A percentile compares a stretch with the other conserved stretches of the same genome.
phyloP scores from a whole-genome alignment of 1,140 invertebrate genomes.

The Drosophila elegans region DNA sequence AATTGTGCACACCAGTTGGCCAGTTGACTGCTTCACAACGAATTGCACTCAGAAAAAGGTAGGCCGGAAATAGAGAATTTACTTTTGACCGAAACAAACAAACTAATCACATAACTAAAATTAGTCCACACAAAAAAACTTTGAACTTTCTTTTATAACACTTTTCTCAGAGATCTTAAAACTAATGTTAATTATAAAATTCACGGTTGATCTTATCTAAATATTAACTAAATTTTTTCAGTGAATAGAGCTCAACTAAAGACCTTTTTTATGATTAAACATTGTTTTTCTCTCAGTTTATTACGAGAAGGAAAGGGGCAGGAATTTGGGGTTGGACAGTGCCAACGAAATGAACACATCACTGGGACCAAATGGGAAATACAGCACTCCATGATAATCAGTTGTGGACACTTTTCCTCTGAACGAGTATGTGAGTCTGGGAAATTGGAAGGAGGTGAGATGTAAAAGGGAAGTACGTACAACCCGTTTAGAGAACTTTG shows the following conservation, averaged over 20 bases:
- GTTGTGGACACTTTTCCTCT: constrained; percentile 46
- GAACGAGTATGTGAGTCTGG: constrained; percentile 6
- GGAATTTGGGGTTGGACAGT: constrained; percentile 1
- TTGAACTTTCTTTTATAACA: too few relatives aligned
- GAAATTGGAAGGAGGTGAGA: not conserved
- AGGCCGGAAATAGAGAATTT: too few relatives aligned
- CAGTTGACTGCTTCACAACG: constrained; percentile 48
- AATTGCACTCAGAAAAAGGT: constrained; percentile 15
- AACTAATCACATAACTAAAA: too few relatives aligned
- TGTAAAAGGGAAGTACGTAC: too few relatives aligned
- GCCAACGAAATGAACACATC: constrained; percentile 49
- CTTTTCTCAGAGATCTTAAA: too few relatives aligned
- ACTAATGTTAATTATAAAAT: too few relatives aligned
- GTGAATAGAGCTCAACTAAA: too few relatives aligned
- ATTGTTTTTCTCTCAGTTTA: constrained; percentile 9
- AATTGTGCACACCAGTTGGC: constrained; percentile 51
- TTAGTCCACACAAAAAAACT: too few relatives aligned
- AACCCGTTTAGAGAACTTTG: constrained; percentile 13
- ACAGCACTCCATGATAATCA: constrained; percentile 56
- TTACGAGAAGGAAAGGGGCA: not conserved
- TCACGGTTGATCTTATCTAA: too few relatives aligned
- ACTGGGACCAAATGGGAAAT: constrained; percentile 43
- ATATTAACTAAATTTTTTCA: too few relatives aligned
- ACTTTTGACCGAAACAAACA: too few relatives aligned
- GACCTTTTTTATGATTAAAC: not conserved